Evolutionary conservation across 2,113 vertebrate species (phyloP).

Genomic region (Vombatus ursinus): DNA sequence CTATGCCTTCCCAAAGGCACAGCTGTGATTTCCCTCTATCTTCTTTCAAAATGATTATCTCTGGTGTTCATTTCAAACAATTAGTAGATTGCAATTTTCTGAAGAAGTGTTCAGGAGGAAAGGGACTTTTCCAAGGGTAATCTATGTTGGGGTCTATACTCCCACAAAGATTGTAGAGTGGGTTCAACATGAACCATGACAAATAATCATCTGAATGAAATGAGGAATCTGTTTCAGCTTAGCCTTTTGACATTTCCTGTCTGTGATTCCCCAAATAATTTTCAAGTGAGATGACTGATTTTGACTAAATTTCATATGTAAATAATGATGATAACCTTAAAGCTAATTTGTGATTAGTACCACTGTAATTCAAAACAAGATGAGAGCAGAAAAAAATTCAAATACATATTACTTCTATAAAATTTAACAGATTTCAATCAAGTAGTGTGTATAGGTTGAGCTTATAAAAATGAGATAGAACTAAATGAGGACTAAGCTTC

Average conservation of each 20-base stretch:
- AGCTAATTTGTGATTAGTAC: not conserved
- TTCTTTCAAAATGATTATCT: not conserved
- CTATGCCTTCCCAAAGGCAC: not conserved
- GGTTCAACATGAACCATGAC: not conserved
- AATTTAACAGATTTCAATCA: not conserved
- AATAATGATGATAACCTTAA: not conserved
- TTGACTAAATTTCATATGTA: not conserved
- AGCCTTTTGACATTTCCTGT: not conserved
- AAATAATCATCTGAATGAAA: not conserved
- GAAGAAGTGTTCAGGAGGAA: not conserved
- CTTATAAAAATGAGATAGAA: no score
- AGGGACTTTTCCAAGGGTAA: not conserved
- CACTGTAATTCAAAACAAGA: not conserved
- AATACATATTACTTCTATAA: not conserved
- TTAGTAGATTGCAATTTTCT: not conserved
- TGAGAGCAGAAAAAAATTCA: not conserved
- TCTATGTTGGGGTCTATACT: not conserved
- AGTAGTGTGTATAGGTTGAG: not conserved
- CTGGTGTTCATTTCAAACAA: not conserved
- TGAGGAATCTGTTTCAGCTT: not conserved
- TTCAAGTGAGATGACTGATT: not conserved
- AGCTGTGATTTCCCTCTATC: not conserved
- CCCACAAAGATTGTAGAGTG: not conserved
- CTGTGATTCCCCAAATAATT: not conserved
- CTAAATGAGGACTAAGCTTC: not conserved